phyloP scores from a whole-genome alignment of 1,140 invertebrate species.

The Eurosta solidaginis region DNA sequence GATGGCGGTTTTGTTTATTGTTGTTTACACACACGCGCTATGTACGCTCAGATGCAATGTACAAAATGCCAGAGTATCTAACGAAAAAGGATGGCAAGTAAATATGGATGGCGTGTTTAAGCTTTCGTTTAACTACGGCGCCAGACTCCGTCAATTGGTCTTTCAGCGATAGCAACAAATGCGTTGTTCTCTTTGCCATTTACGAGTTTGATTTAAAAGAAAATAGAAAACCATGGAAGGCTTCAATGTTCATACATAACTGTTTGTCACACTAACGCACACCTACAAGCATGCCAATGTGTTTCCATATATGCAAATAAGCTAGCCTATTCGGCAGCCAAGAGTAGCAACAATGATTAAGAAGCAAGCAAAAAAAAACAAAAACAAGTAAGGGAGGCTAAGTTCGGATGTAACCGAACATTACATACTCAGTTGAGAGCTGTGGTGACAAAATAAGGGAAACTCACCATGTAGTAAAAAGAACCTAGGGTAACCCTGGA shows the following conservation, averaged over 20 bases:
- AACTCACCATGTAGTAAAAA: too few species aligned
- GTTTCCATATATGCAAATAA: too few species aligned
- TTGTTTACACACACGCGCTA: background rate
- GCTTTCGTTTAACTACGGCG: background rate
- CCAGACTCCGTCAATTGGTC: background rate
- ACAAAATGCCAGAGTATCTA: background rate
- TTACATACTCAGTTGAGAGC: too few species aligned
- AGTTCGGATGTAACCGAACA: too few species aligned
- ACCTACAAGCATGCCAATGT: background rate
- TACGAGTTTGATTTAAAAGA: constrained; percentile 4
- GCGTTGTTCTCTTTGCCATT: background rate
- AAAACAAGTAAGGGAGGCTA: too few species aligned
- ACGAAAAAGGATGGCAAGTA: too few species aligned
- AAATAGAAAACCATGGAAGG: background rate
- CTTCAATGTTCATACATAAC: background rate
- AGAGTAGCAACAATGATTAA: too few species aligned
- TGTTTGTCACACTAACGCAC: background rate
- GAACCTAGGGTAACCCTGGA: too few species aligned
- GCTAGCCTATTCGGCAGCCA: too few species aligned
- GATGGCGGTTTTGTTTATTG: background rate
- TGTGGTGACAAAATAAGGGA: too few species aligned
- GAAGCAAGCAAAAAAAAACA: too few species aligned
- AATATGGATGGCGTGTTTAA: background rate
- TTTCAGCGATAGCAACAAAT: background rate
- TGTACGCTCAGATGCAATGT: background rate